Percentiles rank a stretch among this genome's conserved stretches.
These are phyloP conservation scores for Syngnathoides biaculeatus DNA, from an alignment of 2,113 vertebrate genomes.

Conservation along the genomic window DNA sequence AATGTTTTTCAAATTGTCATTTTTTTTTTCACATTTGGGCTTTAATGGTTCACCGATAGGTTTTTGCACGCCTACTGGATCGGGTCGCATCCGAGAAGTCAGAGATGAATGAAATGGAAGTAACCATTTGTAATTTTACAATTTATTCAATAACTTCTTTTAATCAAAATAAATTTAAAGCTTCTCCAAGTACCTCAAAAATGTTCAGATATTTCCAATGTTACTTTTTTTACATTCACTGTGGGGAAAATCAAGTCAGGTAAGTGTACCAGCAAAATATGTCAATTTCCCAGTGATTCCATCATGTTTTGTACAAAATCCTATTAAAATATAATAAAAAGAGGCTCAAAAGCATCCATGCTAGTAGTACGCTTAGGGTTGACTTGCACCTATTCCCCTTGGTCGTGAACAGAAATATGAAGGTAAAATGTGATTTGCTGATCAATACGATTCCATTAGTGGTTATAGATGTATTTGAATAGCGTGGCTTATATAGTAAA, in stretches of 20 bases:
- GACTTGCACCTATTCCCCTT: background rate
- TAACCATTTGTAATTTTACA: background rate
- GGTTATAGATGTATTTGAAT: no score
- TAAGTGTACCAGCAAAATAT: background rate
- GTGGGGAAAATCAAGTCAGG: no score
- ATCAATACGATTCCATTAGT: slow-evolving; percentile 6
- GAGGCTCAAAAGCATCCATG: background rate
- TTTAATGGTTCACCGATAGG: slow-evolving; percentile 2
- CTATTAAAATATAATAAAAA: background rate
- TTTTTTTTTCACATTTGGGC: background rate
- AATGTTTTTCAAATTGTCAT: background rate
- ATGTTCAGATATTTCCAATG: background rate
- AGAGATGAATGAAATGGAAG: background rate
- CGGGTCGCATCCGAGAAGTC: background rate
- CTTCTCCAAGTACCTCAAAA: no score
- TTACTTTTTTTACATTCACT: no score
- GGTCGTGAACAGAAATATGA: slow-evolving; percentile 7
- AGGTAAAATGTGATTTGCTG: slow-evolving; percentile 3
- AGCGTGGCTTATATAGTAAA: background rate
- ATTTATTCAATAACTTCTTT: background rate
- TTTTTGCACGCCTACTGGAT: background rate
- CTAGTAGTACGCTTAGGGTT: slow-evolving; percentile 14
- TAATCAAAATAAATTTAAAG: background rate
- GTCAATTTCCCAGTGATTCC: background rate
- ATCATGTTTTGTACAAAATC: background rate